Base-by-base conservation (phyloP, 2,888 invertebrate species). In the Archaeoteleia sp. region DNA sequence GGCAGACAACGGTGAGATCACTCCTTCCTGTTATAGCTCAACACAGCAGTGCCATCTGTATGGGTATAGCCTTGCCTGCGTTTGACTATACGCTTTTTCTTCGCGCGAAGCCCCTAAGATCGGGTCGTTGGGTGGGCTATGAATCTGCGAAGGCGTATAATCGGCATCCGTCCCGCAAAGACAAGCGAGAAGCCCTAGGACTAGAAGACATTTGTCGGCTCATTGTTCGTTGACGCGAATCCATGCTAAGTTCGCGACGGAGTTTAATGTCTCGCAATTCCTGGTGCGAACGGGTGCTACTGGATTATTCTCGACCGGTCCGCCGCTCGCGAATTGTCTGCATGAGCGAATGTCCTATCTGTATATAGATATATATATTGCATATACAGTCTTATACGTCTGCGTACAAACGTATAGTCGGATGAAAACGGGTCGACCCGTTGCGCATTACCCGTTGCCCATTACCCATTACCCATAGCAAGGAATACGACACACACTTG, bases 181-280 rank as follows among this genome's bases (percentile, higher is more conserved):
- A 57, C 53, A 43, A 42, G 35, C 39, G 51, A 35, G 51, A 40
- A 51, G 35, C 54, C 61, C 76, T 65, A 55, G 32, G 45, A 53
- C 55, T 37, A 32, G 53, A 78, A 78, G 79, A 80, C 80, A 83
- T 84, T 84, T 83, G 82, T 84, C 82, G 82, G 77, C 78, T 79
- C 81, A 83, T 85, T 84, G 83, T 85, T 83, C 78, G 74, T 63
- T 71, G 67, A 34, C 65, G 55, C 67, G 72, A 63, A 67, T 67
- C 72, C 68, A 73, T 67, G 68, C 76, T 71, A 78, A 81, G 78
- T 74, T 79, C 79, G 72, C 66, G 67, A 70, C 67, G 55, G 76
- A 80, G 82, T 82, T 85, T 84, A 84, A 85, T 83, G 84, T 82
- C 66, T 79, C 80, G 83, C 82, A 81, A 82, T 83, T 85, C 83